Evolutionary conservation across 2,113 vertebrate genomes (phyloP).

Genomic region (Polyodon spathula): DNA sequence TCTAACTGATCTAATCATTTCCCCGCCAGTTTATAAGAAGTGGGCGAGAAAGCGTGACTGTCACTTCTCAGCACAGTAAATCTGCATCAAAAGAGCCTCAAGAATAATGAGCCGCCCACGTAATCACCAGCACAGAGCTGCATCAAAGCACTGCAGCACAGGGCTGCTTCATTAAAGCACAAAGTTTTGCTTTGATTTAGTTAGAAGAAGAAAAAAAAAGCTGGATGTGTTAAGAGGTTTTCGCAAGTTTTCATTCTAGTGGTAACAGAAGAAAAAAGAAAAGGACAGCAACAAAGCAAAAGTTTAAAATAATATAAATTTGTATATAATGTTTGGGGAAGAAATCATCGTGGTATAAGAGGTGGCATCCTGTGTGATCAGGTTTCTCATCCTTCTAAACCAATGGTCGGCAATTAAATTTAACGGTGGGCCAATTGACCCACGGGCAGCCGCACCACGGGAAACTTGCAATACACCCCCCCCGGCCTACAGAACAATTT

Average conservation of each 20-base stretch:
- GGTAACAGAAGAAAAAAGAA: neutral
- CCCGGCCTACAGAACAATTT: too few species aligned
- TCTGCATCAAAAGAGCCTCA: constrained; percentile 11
- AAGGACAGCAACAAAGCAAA: too few species aligned
- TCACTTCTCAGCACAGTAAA: constrained; percentile 9
- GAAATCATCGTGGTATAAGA: too few species aligned
- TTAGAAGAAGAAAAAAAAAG: neutral
- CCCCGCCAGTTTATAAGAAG: constrained; percentile 3
- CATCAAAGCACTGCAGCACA: neutral
- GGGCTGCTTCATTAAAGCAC: neutral
- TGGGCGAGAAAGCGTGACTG: constrained; percentile 8
- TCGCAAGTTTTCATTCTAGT: neutral
- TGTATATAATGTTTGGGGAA: too few species aligned
- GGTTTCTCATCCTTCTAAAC: too few species aligned
- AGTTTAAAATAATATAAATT: too few species aligned
- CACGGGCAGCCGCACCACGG: too few species aligned
- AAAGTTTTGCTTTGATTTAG: neutral
- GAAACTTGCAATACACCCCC: too few species aligned
- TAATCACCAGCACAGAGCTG: neutral
- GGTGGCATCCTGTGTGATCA: too few species aligned
- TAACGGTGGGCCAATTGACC: too few species aligned
- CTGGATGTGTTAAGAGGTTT: neutral
- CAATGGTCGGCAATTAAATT: too few species aligned
- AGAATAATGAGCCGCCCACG: constrained; percentile 16
- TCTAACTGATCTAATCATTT: neutral